phyloP scores from a whole-genome alignment of 2,113 vertebrate genomes.

The Eptesicus fuscus region DNA sequence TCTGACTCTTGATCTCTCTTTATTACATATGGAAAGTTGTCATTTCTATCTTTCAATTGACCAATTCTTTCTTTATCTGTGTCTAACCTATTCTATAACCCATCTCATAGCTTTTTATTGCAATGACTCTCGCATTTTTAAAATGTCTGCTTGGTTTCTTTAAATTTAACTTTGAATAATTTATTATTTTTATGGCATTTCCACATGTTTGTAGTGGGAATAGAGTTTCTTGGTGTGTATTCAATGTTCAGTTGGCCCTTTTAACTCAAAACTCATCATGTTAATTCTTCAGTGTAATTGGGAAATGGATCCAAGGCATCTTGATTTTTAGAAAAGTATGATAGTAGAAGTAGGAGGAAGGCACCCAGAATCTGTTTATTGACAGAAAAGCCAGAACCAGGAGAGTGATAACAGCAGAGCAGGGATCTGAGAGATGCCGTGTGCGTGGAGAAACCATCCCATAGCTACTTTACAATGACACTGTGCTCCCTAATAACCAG shows the following conservation, averaged over 20 bases:
- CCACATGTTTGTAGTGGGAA: background rate
- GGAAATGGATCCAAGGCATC: background rate
- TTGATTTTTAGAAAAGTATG: background rate
- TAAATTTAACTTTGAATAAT: background rate
- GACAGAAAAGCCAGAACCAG: background rate
- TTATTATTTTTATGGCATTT: background rate
- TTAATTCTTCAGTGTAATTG: background rate
- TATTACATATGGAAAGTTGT: background rate
- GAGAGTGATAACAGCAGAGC: background rate
- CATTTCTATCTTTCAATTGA: constrained; percentile 8
- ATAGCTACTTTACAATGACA: constrained; percentile 11
- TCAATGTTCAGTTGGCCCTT: background rate
- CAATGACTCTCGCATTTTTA: background rate
- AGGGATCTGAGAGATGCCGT: background rate
- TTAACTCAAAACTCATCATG: background rate
- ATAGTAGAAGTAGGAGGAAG: background rate
- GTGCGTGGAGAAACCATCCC: background rate
- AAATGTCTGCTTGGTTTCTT: background rate
- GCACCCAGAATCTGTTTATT: background rate
- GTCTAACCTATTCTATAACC: background rate
- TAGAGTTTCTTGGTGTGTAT: background rate
- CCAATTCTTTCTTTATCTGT: constrained; percentile 24
- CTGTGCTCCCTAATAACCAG: background rate
- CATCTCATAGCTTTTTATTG: background rate
- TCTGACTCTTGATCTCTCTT: background rate